Evolutionary conservation across 2,113 vertebrate genomes (phyloP), one percentile per base, ranked within the genome.

Genomic region (Condylura cristata): DNA sequence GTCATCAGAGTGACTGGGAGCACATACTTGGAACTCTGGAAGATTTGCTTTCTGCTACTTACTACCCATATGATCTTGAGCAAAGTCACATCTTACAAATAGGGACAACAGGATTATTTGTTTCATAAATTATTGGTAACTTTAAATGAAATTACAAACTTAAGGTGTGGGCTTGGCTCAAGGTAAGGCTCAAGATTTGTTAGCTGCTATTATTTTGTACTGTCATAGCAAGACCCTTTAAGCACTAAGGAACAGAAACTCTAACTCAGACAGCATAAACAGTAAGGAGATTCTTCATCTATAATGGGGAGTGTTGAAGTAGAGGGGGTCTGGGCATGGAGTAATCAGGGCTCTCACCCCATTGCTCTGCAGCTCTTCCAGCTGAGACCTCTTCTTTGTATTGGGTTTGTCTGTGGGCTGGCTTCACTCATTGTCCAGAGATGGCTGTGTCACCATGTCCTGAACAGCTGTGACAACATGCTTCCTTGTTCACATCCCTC

Each of bases 401-500:
- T 32, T 75, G 86, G 34, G 71, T 93, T 86, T 87, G 60, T 93
- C 86, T 96, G 46, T 26, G 75, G 70, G 6, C 82, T 96, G 94
- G 80, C 86, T 88, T 90, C 76, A 82, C 63, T 79, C 84, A 81
- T 94, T 96, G 97, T 97, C 75, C 37, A 28, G 90, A 72, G 93
- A 76, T 56, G 60, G 76, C 86, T 0, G 60, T 96, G 95, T 70
- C 91, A 91, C 84, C 66, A 28, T 5, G 86, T 86, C 75, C 75
- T 68, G 46, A 79, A 26, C 37, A 76, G 76, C 58, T 91, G 68
- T 92, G 80, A 95, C 93, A 96, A 72, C 86, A 80, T 87, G 79
- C 68, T 91, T 96, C 80, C 86, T 96, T 97, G 93, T 96, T 95
- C 83, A 68, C 41, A 75, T 56, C 61, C 75, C 93, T 72, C 88